These are phyloP conservation scores for Morinoia aosen DNA, from an alignment of 2,888 invertebrate genomes.

Conservation along the genomic window DNA sequence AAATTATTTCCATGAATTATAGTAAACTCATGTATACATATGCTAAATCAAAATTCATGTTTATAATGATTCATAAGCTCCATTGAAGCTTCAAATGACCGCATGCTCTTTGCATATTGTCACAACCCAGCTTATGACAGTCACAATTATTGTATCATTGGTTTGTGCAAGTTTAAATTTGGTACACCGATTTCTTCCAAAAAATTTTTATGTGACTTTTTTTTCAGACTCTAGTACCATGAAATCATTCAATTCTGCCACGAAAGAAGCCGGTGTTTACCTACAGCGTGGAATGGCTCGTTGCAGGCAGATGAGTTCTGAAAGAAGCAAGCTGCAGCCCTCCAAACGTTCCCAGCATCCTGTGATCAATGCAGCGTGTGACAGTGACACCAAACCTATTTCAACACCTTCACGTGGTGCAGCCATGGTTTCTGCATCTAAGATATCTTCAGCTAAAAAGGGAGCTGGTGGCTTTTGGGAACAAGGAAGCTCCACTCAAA, in stretches of 20 bases:
- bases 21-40: no score
- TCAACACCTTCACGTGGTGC: neutral
- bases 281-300: neutral
- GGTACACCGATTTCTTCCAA: no score
- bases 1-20: no score
- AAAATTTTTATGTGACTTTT: neutral
- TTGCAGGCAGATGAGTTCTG: neutral
- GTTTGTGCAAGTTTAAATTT: no score
- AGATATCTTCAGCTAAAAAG: neutral
- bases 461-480: neutral
- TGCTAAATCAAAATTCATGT: no score
- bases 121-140: no score
- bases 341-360: neutral
- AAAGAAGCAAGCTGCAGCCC: neutral
- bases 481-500: neutral
- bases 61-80: no score
- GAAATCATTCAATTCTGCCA: neutral
- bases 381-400: neutral
- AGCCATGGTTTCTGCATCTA: neutral
- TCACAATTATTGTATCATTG: no score
- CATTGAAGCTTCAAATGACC: no score
- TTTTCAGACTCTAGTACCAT: neutral
- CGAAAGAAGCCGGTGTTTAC: neutral
- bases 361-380: neutral
- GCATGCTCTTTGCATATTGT: no score